These are phyloP conservation scores for Plectropomus leopardus DNA, from an alignment of 2,113 vertebrate species.

Conservation along the genomic window DNA sequence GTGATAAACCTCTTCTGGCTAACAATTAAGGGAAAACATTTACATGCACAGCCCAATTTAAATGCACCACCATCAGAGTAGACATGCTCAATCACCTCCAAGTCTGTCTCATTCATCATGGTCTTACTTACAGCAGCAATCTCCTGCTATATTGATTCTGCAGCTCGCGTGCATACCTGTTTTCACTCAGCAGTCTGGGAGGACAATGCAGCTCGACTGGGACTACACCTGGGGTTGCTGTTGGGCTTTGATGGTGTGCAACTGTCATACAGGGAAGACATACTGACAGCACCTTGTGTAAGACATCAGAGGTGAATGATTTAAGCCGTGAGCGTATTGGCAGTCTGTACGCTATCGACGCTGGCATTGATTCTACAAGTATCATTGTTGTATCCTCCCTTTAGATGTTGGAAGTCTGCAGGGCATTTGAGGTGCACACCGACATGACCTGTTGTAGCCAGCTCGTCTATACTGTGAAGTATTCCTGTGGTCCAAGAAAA, in stretches of 20 bases:
- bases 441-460: conserved; percentile 25
- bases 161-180: conserved; percentile 30
- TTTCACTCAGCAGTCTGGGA: conserved; percentile 30
- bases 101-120: conserved; percentile 73
- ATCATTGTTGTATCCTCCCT: conserved; percentile 63
- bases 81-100: conserved; percentile 75
- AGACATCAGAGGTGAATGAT: conserved; percentile 60
- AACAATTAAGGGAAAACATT: conserved; percentile 80
- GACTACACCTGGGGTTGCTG: conserved; percentile 23
- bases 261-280: conserved; percentile 22
- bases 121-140: conserved; percentile 60
- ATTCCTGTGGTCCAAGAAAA: background rate
- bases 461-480: background rate
- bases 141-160: conserved; percentile 56
- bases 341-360: conserved; percentile 59
- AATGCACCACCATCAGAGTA: conserved; percentile 69
- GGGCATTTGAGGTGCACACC: conserved; percentile 48
- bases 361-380: conserved; percentile 65
- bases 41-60: conserved; percentile 75
- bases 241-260: conserved; percentile 33
- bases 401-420: conserved; percentile 47
- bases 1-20: conserved; percentile 75
- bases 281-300: conserved; percentile 41
- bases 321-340: conserved; percentile 53
- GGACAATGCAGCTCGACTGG: conserved; percentile 8